A percentile compares a stretch with the other conserved stretches of the same genome.
phyloP scores from a whole-genome alignment of 2,888 invertebrate species.

The Cephonodes hylas region DNA sequence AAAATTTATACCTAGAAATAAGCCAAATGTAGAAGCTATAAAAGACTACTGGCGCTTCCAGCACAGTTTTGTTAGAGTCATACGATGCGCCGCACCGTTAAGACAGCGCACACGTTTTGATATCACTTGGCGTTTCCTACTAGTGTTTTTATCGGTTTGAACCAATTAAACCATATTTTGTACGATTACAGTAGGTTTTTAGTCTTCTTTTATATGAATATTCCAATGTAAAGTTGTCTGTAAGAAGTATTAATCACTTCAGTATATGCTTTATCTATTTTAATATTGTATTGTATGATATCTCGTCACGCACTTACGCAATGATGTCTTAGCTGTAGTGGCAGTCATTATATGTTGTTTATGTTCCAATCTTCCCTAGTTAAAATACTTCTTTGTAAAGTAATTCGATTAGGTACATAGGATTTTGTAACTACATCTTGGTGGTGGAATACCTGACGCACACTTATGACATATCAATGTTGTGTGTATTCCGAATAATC shows the following conservation, averaged over 20 bases:
- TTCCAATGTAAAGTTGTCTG: neutral
- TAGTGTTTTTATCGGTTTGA: neutral
- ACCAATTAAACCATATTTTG: neutral
- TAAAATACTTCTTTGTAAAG: too few relatives aligned
- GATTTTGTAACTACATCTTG: too few relatives aligned
- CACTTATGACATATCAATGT: too few relatives aligned
- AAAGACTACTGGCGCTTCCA: conserved; percentile 8
- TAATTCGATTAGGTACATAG: too few relatives aligned
- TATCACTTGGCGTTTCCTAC: neutral
- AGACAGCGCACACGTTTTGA: conserved; percentile 2
- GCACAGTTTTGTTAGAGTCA: neutral
- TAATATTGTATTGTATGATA: neutral
- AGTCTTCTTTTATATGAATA: neutral
- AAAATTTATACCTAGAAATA: neutral
- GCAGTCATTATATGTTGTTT: too few relatives aligned
- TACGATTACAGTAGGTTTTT: neutral
- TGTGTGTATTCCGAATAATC: too few relatives aligned
- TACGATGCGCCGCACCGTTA: neutral
- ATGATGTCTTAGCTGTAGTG: too few relatives aligned
- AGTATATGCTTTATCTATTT: neutral
- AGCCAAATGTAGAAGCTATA: conserved; percentile 9
- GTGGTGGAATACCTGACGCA: too few relatives aligned
- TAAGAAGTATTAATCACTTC: neutral
- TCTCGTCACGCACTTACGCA: neutral
- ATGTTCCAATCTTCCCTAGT: too few relatives aligned